phyloP scores from a whole-genome alignment of 2,797 vertebrate species.

The Benthosema pterotum region DNA sequence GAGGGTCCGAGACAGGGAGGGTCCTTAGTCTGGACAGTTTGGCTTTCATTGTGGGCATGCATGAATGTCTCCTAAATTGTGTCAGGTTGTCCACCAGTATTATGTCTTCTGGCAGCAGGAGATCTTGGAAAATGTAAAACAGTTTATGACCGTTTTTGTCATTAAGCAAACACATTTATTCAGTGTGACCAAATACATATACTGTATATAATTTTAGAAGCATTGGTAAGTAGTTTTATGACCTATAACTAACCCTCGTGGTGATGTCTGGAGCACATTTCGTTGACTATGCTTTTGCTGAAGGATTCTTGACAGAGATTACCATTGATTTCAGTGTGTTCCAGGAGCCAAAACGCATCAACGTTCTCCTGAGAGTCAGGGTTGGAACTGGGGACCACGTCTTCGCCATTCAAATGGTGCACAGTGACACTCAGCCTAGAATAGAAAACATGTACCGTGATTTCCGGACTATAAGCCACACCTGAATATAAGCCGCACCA shows the following conservation, averaged over 20 bases:
- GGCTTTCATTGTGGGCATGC: conserved; percentile 71
- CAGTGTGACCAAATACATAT: background rate
- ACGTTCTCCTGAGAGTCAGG: conserved; percentile 56
- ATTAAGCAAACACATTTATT: background rate
- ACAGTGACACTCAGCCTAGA: conserved; percentile 58
- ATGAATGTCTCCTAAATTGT: conserved; percentile 61
- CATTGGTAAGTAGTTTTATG: too few relatives aligned
- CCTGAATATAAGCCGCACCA: too few relatives aligned
- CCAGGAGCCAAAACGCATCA: conserved; percentile 35
- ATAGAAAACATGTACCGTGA: conserved; percentile 4
- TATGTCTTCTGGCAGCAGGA: conserved; percentile 81
- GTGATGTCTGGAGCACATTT: conserved; percentile 21
- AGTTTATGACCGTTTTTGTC: background rate
- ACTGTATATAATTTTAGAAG: too few relatives aligned
- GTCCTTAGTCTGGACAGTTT: conserved; percentile 79
- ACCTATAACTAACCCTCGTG: conserved; percentile 31
- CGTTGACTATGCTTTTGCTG: conserved; percentile 38
- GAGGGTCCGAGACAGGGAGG: conserved; percentile 81
- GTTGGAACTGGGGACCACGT: conserved; percentile 70
- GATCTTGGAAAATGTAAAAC: conserved; percentile 70
- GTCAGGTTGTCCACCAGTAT: conserved; percentile 72
- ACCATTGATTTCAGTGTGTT: conserved; percentile 19
- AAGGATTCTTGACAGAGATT: conserved; percentile 67
- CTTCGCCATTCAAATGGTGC: conserved; percentile 18
- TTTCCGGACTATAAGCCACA: too few relatives aligned